Evolutionary conservation across 2,113 vertebrate species (phyloP), one percentile per base, ranked within the genome.

Genomic region (Ranitomeya variabilis): DNA sequence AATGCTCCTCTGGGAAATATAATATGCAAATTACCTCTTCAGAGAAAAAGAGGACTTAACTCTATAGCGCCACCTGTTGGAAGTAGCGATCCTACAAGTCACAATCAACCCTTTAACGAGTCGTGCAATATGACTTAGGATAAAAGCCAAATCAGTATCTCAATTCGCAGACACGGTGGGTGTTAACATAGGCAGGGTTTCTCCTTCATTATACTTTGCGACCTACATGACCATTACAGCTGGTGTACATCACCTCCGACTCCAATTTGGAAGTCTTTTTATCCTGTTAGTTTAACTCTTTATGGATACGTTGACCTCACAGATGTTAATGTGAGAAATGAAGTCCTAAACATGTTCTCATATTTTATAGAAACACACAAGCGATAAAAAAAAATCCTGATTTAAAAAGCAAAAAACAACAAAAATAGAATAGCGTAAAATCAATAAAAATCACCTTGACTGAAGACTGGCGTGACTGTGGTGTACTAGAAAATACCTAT

Each of bases 401-500:
- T 31, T 31, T 31, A 31, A 31, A 31, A 31, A 31, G 2, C 26
- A 31, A 31, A 31, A 31, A 31, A 31, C 26, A 31, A 31, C 26
- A 31, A 69, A 15, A 31, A 81, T 37, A 7, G 8, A 52, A 83
- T 14, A 45, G 5, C 37, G 37, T 45, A 62, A 15, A 26, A 19
- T 21, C 12, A 6, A 55, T 11, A 26, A 80, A 82, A 60, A 69
- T 45, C 66, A 51, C 62, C 31, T 82, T 88, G 67, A 88, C 52
- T 57, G 51, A 57, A 26, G 62, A 21, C 45, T 83, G 80, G 60
- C 86, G 37, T 73, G 71, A 77, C 37, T 84, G 57, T 82, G 71
- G 71, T 79, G 66, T 79, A 77, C 57, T 79, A 55, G 62, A 66
- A 78, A 85, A 85, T 73, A 85, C 60, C 81, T 85, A 55, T 89